A percentile compares a stretch with the other conserved stretches of the same genome.
Evolutionary conservation across 2,888 invertebrate species (phyloP).

Genomic region (Amblyjoppa proteus): DNA sequence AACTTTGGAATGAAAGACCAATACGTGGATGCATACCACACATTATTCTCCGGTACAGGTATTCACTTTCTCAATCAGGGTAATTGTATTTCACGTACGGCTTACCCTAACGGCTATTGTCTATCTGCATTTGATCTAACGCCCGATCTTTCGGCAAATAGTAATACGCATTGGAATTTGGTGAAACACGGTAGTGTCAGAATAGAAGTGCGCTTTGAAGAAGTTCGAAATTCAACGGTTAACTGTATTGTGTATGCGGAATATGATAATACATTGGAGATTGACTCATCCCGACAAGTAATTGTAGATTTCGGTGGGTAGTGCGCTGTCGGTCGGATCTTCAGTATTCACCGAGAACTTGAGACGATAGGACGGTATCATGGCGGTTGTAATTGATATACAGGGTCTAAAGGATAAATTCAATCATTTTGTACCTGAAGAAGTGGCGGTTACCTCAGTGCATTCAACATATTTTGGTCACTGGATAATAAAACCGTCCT

Average conservation of each 20-base stretch:
- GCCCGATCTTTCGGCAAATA: no score
- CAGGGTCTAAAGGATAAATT: background rate
- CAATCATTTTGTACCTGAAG: background rate
- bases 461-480: background rate
- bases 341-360: no score
- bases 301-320: constrained; percentile 68
- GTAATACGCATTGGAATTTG: no score
- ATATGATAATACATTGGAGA: constrained; percentile 74
- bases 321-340: constrained; percentile 63
- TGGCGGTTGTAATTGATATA: background rate
- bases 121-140: constrained; percentile 62
- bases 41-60: constrained; percentile 70
- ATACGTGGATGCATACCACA: constrained; percentile 70
- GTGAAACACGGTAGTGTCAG: background rate
- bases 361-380: background rate
- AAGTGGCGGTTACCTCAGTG: background rate
- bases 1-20: constrained; percentile 37
- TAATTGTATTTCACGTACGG: background rate
- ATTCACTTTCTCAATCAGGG: constrained; percentile 62
- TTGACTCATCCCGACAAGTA: constrained; percentile 58
- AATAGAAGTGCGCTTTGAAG: constrained; percentile 69
- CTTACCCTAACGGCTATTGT: constrained; percentile 61
- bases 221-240: constrained; percentile 66
- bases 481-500: background rate
- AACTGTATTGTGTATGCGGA: constrained; percentile 71